Conservation (phyloP, 2,888 invertebrate species). For the Eilema depressum region DNA sequence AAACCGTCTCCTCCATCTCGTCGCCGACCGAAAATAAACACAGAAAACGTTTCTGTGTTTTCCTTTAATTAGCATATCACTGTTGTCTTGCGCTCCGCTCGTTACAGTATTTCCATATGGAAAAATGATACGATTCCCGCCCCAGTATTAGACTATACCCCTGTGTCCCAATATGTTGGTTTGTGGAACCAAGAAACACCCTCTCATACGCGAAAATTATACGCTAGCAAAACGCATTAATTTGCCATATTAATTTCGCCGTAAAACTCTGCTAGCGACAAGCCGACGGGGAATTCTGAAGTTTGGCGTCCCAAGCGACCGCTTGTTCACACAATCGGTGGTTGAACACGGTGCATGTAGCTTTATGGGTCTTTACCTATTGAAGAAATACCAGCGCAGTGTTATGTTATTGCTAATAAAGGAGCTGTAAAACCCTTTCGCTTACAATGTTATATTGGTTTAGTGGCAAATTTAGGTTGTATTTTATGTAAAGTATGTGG, state of each 20-base stretch:
- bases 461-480: conserved; percentile 49
- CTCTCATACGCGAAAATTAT: conserved; percentile 83
- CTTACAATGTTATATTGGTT: conserved; percentile 57
- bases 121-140: conserved; percentile 83
- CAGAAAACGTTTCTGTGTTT: conserved; percentile 75
- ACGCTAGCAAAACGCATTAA: conserved; percentile 85
- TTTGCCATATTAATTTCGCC: conserved; percentile 88
- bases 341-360: conserved; percentile 61
- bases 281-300: conserved; percentile 81
- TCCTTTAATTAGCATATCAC: conserved; percentile 86
- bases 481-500: conserved; percentile 20
- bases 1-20: conserved; percentile 61
- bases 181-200: conserved; percentile 71
- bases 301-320: conserved; percentile 82
- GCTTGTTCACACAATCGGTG: conserved; percentile 83
- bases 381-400: conserved; percentile 72
- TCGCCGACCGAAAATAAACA: conserved; percentile 77
- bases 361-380: conserved; percentile 76
- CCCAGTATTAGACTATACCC: conserved; percentile 55
- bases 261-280: conserved; percentile 87
- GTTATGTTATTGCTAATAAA: conserved; percentile 78
- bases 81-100: conserved; percentile 82
- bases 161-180: conserved; percentile 60
- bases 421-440: conserved; percentile 67
- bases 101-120: conserved; percentile 85